These are phyloP conservation scores for Thecophora atra DNA, from an alignment of 2,888 invertebrate species.

Conservation along the genomic window DNA sequence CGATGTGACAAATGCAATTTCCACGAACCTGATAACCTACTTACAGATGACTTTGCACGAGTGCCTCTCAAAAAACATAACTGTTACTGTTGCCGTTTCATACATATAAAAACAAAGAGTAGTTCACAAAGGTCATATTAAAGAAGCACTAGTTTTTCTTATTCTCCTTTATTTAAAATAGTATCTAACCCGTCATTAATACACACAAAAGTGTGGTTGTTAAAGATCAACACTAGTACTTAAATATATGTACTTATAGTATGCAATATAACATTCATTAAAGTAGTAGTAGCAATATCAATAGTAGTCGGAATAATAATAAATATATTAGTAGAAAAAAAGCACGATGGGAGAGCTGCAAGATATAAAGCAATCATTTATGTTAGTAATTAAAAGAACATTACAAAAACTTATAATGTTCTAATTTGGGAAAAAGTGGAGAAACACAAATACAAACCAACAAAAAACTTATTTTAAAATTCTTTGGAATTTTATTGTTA, in stretches of 20 bases:
- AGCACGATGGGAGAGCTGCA: no score
- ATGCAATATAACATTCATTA: no score
- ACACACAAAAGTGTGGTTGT: no score
- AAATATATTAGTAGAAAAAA: neutral
- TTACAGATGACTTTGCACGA: neutral
- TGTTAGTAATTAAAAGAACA: slow-evolving; percentile 37
- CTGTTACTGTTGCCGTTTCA: neutral
- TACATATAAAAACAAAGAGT: neutral
- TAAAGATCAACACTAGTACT: no score
- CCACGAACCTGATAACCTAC: neutral
- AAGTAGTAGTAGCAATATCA: no score
- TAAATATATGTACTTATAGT: no score
- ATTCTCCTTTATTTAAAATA: no score
- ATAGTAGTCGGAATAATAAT: no score
- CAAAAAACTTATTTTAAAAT: slow-evolving; percentile 4
- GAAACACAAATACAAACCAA: neutral
- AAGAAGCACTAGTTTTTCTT: no score
- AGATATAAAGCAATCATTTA: slow-evolving; percentile 48
- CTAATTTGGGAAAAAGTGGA: neutral
- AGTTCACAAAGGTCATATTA: neutral
- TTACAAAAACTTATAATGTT: slow-evolving; percentile 3
- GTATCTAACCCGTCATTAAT: no score
- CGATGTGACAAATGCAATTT: neutral
- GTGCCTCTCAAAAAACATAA: neutral
- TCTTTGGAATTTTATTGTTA: neutral